Base-by-base conservation (phyloP, 2,888 invertebrate genomes). In the Ennomos fuscantarius region DNA sequence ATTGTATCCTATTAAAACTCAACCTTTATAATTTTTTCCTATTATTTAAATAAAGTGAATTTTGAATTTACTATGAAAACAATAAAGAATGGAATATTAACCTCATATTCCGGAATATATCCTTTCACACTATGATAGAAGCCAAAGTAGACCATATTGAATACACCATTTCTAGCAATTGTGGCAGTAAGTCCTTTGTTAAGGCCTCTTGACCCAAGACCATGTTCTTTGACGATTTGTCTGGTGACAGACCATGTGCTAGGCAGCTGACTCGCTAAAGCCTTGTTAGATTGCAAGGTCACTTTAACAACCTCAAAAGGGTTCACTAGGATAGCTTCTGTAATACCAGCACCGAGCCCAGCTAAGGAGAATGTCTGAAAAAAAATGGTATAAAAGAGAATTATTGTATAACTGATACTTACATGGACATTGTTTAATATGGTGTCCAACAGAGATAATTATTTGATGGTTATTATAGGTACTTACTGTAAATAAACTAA, bases 281-380 rank as follows among this genome's bases (percentile, higher is more conserved):
- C 92, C 55, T 94, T 94, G 77, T 97, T 95, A 0, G 97, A 95
- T 80, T 97, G 97, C 61, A 97, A 86, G 1, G 95, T 95, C n/a
- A 99, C 98, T 93, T 99, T 99, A 0, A 99, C 97, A 34, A 98
- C 97, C 93, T 99, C 98, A 82, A 98, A 98, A 0, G 98, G 98
- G 89, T 98, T 98, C 0, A 98, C 96, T 52, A 98, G 93, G 62
- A 98, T 93, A 8, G 96, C 98, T 89, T 99, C 98, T n/a, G 98
- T 96, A 1, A 97, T 87, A 46, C 99, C 99, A 43, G 98, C 97
- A 55, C 95, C 95, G 9, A 98, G 90, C 40, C 99, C 99, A 61
- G 99, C 97, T 72, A 97, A 83, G 2, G 97, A 95, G 84, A 96
- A 97, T 12, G 97, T 97, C 97, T 98, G 87, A 49, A 93, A 92